Base-by-base conservation (phyloP, 2,113 vertebrate genomes). In the Pituophis catenifer region DNA sequence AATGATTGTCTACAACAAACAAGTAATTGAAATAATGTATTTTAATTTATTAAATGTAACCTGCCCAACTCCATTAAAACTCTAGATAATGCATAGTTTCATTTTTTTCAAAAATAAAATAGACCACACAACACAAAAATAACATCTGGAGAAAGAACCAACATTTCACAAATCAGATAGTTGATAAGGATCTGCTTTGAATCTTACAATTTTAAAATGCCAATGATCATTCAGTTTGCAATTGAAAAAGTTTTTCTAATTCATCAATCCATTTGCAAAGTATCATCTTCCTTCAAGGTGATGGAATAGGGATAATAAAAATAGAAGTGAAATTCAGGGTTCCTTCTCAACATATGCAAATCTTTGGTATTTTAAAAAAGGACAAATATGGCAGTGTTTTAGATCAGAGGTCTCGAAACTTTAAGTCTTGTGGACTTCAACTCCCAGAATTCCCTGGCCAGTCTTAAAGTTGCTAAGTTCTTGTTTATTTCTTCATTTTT, bases 1-100 rank as follows among this genome's bases (percentile, higher is more conserved):
- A 81, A 81, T 75, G n/a, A 75, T 81, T 91, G 93, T 92, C 92
- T 96, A 92, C 96, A 94, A 96, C 89, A 70, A 54, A 96, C 96
- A 89, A 93, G 92, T 94, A 96, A 94, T 93, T 91, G 96, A 95
- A 94, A 94, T 57, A 3, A 44, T 21, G 17, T 44, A 81, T 81
- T 81, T 44, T 3, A 81, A 44, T 81, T 44, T 81, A 44, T 81
- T 44, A 81, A 81, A 81, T 81, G 38, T 81, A 81, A 81, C 44
- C 75, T 44, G 75, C 33, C 75, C 8, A 81, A 9, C 75, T 21
- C 33, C 75, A 81, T 81, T 81, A 21, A 8, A 21, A 81, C 17
- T 38, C 33, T 81, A 38, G 17, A 38, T 21, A n/a, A 81, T 21
- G 17, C 44, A 81, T 21, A 81, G 15, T 44, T 2, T 38, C 7